Percentiles rank a stretch among this genome's conserved stretches.
phyloP scores from a whole-genome alignment of 2,888 invertebrate genomes.

The Zonitis immaculata region DNA sequence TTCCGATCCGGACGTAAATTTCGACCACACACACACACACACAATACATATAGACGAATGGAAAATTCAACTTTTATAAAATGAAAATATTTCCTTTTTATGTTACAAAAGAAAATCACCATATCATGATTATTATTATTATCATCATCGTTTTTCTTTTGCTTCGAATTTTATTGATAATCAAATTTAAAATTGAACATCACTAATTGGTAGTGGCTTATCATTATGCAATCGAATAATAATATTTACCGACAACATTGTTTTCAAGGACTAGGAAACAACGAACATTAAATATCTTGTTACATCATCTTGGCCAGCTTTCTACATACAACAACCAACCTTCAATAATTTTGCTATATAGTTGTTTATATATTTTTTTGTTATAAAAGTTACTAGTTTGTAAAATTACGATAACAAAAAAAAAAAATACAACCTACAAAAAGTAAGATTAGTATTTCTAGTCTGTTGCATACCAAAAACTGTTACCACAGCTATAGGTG shows the following conservation, averaged over 20 bases:
- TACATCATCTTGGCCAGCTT: background rate
- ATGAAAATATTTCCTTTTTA: too few relatives aligned
- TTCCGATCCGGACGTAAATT: background rate
- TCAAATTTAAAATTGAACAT: too few relatives aligned
- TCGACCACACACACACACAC: background rate
- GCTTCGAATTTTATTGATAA: background rate
- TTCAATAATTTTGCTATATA: too few relatives aligned
- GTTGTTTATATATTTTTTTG: background rate
- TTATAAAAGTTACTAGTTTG: background rate
- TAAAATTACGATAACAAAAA: background rate
- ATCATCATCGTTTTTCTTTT: too few relatives aligned
- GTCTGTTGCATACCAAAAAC: background rate
- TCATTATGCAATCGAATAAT: too few relatives aligned
- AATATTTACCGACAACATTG: too few relatives aligned
- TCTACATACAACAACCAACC: background rate
- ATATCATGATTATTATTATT: too few relatives aligned
- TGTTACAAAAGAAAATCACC: too few relatives aligned
- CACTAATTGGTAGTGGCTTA: too few relatives aligned
- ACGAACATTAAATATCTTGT: background rate
- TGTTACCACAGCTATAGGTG: background rate
- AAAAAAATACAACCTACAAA: background rate
- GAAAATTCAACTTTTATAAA: background rate
- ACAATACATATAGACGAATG: too few relatives aligned
- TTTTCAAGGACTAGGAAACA: background rate
- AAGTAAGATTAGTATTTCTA: background rate